Conservation (phyloP, 37 sponge, comb jelly and placozoan species). For the Beroe ovata region DNA sequence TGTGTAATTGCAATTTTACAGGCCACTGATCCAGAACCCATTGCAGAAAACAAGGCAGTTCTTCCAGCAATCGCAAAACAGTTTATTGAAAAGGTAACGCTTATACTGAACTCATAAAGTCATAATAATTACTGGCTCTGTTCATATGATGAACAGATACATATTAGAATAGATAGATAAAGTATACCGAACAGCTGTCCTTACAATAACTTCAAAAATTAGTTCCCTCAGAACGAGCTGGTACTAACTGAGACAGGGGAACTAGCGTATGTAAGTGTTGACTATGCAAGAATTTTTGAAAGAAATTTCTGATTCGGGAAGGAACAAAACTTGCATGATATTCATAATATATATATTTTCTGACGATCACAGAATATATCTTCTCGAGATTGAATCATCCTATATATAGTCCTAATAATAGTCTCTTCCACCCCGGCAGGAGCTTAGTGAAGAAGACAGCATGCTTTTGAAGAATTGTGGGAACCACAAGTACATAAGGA, state of each 20-base stretch:
- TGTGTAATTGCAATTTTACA: too few relatives aligned
- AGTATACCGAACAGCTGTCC: too few relatives aligned
- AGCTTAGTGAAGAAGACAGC: constrained; percentile 35
- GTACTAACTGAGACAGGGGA: constrained; percentile 50
- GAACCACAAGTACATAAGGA: neutral
- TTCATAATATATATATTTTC: neutral
- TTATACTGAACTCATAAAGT: too few relatives aligned
- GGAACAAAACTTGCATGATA: neutral
- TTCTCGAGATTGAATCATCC: too few relatives aligned
- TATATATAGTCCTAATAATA: neutral
- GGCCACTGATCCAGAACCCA: too few relatives aligned
- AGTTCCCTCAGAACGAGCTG: constrained; percentile 21
- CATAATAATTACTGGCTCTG: too few relatives aligned
- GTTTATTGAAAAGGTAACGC: neutral
- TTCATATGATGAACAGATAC: too few relatives aligned
- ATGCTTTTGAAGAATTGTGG: constrained; percentile 13
- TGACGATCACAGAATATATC: too few relatives aligned
- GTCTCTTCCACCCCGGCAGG: neutral
- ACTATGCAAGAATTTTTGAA: too few relatives aligned
- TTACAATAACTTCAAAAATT: too few relatives aligned
- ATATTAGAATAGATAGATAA: too few relatives aligned
- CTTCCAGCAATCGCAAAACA: neutral
- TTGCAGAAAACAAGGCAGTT: neutral
- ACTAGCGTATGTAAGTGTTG: constrained; percentile 42
- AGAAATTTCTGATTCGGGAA: too few relatives aligned